Conservation (phyloP, 2,888 invertebrate species). For the Temnothorax rugatulus region DNA sequence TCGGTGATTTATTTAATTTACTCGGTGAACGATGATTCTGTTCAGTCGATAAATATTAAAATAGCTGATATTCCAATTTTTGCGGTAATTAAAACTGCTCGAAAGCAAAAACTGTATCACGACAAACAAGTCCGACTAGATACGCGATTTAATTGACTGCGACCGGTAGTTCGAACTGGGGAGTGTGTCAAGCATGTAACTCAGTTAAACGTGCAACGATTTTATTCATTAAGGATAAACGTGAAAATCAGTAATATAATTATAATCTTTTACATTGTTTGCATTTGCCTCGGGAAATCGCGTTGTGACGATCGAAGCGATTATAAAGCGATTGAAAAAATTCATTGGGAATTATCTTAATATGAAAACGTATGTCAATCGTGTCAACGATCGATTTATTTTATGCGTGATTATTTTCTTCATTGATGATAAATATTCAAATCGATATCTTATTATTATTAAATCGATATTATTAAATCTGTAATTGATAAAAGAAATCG, state of each 20-base stretch:
- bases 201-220: neutral
- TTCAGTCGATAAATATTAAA: neutral
- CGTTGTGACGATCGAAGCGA: neutral
- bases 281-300: neutral
- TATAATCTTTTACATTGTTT: neutral
- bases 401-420: neutral
- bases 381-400: neutral
- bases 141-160: neutral
- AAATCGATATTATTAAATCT: neutral
- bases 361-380: neutral
- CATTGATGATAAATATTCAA: neutral
- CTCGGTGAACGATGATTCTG: neutral
- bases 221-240: conserved; percentile 2
- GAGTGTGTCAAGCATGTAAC: neutral
- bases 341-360: neutral
- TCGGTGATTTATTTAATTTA: conserved; percentile 24
- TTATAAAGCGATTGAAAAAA: neutral
- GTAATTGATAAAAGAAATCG: neutral
- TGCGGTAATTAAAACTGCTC: conserved; percentile 15
- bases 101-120: neutral
- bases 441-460: neutral
- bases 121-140: neutral
- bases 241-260: neutral
- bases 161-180: neutral
- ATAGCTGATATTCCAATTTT: conserved; percentile 11